A percentile compares a stretch with the other conserved stretches of the same genome.
These are phyloP conservation scores for Verasper variegatus DNA, from an alignment of 2,113 vertebrate genomes.

Conservation along the genomic window DNA sequence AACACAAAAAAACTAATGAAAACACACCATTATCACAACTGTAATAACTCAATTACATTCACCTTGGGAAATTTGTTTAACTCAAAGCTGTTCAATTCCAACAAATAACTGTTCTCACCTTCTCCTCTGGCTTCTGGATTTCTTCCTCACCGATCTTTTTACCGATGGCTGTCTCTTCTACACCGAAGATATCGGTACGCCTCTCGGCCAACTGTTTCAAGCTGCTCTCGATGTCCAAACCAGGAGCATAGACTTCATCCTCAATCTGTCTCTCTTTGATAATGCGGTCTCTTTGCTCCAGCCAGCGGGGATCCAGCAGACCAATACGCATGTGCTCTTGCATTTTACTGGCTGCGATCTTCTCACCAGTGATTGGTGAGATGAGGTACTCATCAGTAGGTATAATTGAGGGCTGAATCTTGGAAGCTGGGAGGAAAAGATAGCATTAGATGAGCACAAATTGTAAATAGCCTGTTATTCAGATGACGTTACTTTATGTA, in stretches of 20 bases:
- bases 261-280: constrained; percentile 96
- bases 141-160: constrained; percentile 99
- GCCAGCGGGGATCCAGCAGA: constrained; percentile 96
- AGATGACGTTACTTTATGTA: not conserved
- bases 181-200: constrained; percentile 99
- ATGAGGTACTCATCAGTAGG: constrained; percentile 94
- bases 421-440: constrained; percentile 86
- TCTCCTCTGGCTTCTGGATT: constrained; percentile 99
- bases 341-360: constrained; percentile 98
- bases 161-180: constrained; percentile 97
- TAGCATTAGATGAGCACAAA: constrained; percentile 8
- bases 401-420: constrained; percentile 82
- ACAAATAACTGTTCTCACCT: constrained; percentile 81
- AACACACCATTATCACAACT: constrained; percentile 6
- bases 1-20: not conserved
- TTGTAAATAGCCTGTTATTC: not conserved
- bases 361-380: constrained; percentile 98
- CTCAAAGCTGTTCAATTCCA: not conserved
- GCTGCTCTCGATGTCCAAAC: constrained; percentile 98
- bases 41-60: not conserved
- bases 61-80: not conserved
- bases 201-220: constrained; percentile 98
- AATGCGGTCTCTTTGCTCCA: constrained; percentile 95
- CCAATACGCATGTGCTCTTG: constrained; percentile 99
- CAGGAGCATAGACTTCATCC: constrained; percentile 97